Evolutionary conservation across 2,797 vertebrate genomes (phyloP), one percentile per base, ranked within the genome.

Genomic region (Podarcis siculus): DNA sequence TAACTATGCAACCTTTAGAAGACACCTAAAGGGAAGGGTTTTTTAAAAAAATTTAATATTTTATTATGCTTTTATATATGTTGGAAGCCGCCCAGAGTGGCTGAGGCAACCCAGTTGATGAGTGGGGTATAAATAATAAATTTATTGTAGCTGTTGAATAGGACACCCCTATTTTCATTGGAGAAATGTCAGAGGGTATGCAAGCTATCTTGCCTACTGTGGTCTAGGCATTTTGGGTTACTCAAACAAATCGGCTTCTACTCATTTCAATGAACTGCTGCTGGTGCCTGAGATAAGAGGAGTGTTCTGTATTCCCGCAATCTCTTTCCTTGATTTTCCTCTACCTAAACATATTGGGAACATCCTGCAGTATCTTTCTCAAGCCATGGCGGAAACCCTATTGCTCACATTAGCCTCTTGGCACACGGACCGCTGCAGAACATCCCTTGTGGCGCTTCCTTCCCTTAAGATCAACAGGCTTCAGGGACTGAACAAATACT

Each of bases 301-400:
- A 0, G 55, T 0, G 0, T 12, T 0, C 1, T 42, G 49, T 66
- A 61, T 85, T 55, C 12, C 0, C 21, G 8, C 85, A 66, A 15
- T 1, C 0, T 0, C 0, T 72, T 37, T 6, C 69, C 37, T n/a
- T 64, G 0, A 3, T 83, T 10, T 82, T 83, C 4, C 66, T 27
- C 13, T 45, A 0, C 5, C 49, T 67, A 45, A 67, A 80, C 42
- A 37, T 32, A 55, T 39, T 83, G 76, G 85, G 66, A 82, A 88
- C 23, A 49, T 42, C 9, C 82, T 1, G 2, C 0, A 0, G 1
- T 0, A 0, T 27, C 42, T 45, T 76, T 42, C 3, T 5, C 9
- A 21, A 88, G 42, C 86, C 8, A 66, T 27, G 58, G 5, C 42
- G 45, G 27, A 37, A 84, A 82, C 79, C 25, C 0, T 32, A 49